Percentiles rank a stretch among this genome's conserved stretches.
phyloP scores from a whole-genome alignment of 2,888 invertebrate genomes.

The Holacanthella duospinosa region DNA sequence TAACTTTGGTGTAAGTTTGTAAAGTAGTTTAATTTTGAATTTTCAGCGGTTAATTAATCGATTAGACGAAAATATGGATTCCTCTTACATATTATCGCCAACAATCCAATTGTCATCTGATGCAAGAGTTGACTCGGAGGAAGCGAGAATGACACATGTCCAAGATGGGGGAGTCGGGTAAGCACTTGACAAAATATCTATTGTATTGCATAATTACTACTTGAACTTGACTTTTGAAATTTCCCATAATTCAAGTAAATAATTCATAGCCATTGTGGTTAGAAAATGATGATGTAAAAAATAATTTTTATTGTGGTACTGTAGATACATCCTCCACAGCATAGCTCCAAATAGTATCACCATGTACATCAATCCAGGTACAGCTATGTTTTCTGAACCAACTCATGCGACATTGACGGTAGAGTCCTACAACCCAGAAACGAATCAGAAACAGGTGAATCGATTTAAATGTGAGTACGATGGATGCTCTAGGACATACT shows the following conservation, averaged over 20 bases:
- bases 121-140: background rate
- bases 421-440: slow-evolving; percentile 52
- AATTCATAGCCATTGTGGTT: too few species aligned
- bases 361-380: background rate
- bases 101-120: background rate
- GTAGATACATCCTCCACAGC: background rate
- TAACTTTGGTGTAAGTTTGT: too few species aligned
- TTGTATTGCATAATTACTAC: too few species aligned
- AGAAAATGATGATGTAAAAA: background rate
- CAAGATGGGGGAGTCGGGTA: slow-evolving; percentile 1
- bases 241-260: too few species aligned
- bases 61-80: too few species aligned
- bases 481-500: slow-evolving; percentile 73
- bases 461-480: slow-evolving; percentile 63
- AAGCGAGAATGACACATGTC: background rate
- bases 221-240: too few species aligned
- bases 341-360: background rate
- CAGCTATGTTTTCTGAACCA: background rate
- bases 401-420: slow-evolving; percentile 59
- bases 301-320: background rate
- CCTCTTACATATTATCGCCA: background rate
- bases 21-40: too few species aligned
- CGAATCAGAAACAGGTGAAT: slow-evolving; percentile 39
- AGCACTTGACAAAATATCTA: background rate
- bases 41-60: too few species aligned